Base-by-base conservation (phyloP, 2,888 invertebrate species). In the Cynaeus angustus region DNA sequence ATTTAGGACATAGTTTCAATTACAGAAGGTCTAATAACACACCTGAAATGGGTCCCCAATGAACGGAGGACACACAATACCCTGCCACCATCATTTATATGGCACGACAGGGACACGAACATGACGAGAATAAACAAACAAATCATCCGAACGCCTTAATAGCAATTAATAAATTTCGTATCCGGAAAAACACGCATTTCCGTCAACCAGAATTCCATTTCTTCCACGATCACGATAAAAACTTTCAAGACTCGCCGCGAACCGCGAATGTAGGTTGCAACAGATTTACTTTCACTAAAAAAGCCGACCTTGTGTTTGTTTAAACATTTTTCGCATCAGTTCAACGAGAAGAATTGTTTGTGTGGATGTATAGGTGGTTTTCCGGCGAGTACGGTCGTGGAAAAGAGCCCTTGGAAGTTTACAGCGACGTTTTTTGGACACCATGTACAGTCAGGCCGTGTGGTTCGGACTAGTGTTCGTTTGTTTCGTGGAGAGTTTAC, bases 391-490 rank as follows among this genome's bases (percentile, higher is more conserved):
- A 14, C 30, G n/a, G 5, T 8, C 13, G 13, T 26, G 33, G 6
- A 41, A 12, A 41, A 37, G 4, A n/a, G n/a, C n/a, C n/a, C n/a
- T n/a, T n/a, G n/a, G n/a, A n/a, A n/a, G n/a, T n/a, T n/a, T n/a
- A n/a, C n/a, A n/a, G n/a, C n/a, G n/a, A n/a, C 37, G 7, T 16
- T 64, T 53, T 53, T 30, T 41, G 12, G 38, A n/a, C 50, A 45
- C 14, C 9, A 65, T 55, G 55, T 66, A 26, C 6, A 13, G 13
- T n/a, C 61, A 68, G 61, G 14, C 64, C 16, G 30, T 50, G 37
- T 9, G 45, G 14, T 83, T 92, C 91, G 52, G 52, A 56, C 52
- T 52, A 46, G 50, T n/a, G 33, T 67, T 38, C 67, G 37, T 33
- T 46, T 33, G 10, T 53, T 71, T 68, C 50, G 33, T 71, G 43